phyloP scores from a whole-genome alignment of 2,113 vertebrate genomes.

The Toxostoma redivivum region DNA sequence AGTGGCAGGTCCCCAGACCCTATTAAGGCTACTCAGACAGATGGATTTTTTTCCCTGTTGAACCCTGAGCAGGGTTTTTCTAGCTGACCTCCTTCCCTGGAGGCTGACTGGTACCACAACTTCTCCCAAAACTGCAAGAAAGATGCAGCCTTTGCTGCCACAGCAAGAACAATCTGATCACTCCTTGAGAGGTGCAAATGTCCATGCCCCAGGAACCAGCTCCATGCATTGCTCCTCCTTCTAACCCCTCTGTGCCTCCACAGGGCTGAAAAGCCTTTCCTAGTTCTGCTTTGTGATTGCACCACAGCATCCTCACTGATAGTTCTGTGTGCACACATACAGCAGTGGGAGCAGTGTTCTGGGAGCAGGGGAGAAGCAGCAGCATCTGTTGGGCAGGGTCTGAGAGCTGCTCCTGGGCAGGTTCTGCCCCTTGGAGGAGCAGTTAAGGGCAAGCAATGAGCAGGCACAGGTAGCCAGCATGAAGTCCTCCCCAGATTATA shows the following conservation, averaged over 20 bases:
- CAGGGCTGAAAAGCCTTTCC: background rate
- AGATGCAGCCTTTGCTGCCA: background rate
- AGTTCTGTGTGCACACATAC: background rate
- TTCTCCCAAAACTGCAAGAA: background rate
- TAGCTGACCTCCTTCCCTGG: background rate
- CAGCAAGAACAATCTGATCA: background rate
- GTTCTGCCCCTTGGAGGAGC: background rate
- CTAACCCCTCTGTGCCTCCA: background rate
- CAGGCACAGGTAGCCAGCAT: background rate
- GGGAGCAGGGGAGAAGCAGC: background rate
- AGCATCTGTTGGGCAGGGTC: background rate
- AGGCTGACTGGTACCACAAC: background rate
- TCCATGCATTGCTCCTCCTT: background rate
- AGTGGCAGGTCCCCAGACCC: background rate
- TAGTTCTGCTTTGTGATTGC: background rate
- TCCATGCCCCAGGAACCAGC: background rate
- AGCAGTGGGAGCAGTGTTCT: background rate
- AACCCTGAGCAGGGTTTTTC: background rate
- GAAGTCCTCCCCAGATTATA: background rate
- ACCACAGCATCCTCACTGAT: background rate
- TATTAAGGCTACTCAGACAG: background rate
- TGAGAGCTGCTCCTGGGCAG: background rate
- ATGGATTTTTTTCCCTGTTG: background rate
- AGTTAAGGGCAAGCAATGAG: background rate
- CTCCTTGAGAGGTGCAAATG: background rate